A percentile compares a stretch with the other conserved stretches of the same genome.
phyloP scores from a whole-genome alignment of 37 sponge, comb jelly and placozoan genomes.

The Bolinopsis microptera region DNA sequence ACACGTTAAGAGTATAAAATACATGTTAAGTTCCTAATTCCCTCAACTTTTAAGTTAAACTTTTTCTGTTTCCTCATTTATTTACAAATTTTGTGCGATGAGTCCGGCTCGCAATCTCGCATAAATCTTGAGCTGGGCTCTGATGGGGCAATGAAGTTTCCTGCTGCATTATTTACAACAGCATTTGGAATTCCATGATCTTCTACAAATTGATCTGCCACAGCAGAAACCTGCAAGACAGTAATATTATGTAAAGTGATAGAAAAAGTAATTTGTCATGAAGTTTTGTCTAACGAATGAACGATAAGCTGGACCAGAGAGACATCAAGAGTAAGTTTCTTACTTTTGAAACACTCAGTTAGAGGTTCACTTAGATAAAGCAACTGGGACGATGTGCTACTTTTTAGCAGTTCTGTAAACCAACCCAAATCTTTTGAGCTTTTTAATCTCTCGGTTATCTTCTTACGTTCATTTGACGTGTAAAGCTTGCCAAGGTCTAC shows the following conservation, averaged over 20 bases:
- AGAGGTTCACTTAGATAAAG: conserved; percentile 22
- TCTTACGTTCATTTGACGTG: background rate
- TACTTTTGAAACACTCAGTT: conserved; percentile 40
- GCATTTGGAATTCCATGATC: conserved; percentile 81
- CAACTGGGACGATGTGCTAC: background rate
- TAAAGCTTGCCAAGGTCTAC: background rate
- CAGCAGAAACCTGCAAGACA: conserved; percentile 66
- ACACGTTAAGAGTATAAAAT: too few relatives aligned
- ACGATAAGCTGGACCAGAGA: background rate
- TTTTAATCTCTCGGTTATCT: background rate
- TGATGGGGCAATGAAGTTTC: conserved; percentile 94
- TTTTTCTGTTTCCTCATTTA: too few relatives aligned
- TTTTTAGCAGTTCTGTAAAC: background rate
- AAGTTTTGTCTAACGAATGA: background rate
- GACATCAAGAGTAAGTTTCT: background rate
- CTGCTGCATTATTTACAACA: conserved; percentile 97
- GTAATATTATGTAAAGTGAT: too few relatives aligned
- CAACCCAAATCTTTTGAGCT: background rate
- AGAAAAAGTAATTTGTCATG: too few relatives aligned
- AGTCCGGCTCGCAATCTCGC: too few relatives aligned
- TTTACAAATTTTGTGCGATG: too few relatives aligned
- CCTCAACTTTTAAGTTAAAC: too few relatives aligned
- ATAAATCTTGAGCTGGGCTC: too few relatives aligned
- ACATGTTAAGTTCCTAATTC: too few relatives aligned
- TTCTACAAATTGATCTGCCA: conserved; percentile 71